Percentiles rank a stretch among this genome's conserved stretches.
These are phyloP conservation scores for Toxotes jaculatrix DNA, from an alignment of 2,113 vertebrate species.

Conservation along the genomic window DNA sequence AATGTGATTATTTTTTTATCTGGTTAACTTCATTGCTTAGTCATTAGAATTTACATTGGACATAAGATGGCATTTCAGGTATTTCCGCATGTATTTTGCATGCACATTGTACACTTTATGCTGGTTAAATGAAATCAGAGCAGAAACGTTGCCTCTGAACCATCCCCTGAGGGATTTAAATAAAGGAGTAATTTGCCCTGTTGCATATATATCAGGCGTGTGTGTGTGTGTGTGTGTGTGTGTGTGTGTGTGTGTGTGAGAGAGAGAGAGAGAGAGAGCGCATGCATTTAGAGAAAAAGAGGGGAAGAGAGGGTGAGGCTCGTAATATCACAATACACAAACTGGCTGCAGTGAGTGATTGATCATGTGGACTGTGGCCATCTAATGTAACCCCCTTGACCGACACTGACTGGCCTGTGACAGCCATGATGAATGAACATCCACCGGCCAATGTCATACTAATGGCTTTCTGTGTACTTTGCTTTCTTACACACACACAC, in stretches of 20 bases:
- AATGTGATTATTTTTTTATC: conserved; percentile 29
- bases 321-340: conserved; percentile 41
- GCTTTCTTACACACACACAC: background rate
- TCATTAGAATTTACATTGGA: conserved; percentile 43
- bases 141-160: conserved; percentile 40
- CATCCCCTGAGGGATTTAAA: conserved; percentile 11
- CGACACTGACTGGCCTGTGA: conserved; percentile 61
- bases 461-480: conserved; percentile 55
- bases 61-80: conserved; percentile 24
- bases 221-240: background rate
- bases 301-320: background rate
- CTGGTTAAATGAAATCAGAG: conserved; percentile 55
- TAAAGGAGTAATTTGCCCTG: conserved; percentile 15
- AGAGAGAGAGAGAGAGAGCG: too few relatives aligned
- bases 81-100: conserved; percentile 30
- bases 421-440: conserved; percentile 72
- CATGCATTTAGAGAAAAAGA: conserved; percentile 2
- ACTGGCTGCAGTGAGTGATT: conserved; percentile 41
- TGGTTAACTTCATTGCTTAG: conserved; percentile 22
- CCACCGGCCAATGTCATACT: conserved; percentile 56
- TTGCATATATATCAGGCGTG: background rate
- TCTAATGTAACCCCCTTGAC: conserved; percentile 61
- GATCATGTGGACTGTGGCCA: conserved; percentile 52
- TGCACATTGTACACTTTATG: conserved; percentile 13
- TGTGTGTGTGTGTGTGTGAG: too few relatives aligned